These are phyloP conservation scores for Ditylenchus weischeri DNA, from an alignment of 2,888 invertebrate species.

Conservation along the genomic window DNA sequence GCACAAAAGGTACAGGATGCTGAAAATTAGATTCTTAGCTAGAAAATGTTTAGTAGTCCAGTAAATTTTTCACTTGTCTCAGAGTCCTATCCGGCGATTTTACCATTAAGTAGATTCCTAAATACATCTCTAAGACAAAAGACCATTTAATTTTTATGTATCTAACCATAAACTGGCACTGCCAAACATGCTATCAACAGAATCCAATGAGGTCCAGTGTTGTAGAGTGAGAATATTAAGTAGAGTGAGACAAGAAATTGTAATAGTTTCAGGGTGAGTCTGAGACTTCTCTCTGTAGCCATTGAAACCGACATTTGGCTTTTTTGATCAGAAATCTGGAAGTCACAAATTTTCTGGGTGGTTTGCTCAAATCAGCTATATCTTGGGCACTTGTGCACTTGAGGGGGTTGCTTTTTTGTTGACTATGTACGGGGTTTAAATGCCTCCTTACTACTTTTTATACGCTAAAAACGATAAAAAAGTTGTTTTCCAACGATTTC, in stretches of 20 bases:
- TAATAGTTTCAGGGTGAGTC: conserved; percentile 1
- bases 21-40: not conserved
- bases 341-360: no score
- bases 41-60: conserved; percentile 11
- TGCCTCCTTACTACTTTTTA: no score
- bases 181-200: conserved; percentile 28
- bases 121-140: not conserved
- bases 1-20: conserved; percentile 33
- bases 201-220: conserved; percentile 32
- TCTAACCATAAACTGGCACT: conserved; percentile 27
- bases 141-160: not conserved
- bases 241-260: conserved; percentile 5
- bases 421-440: no score
- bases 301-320: not conserved
- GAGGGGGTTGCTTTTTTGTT: no score
- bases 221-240: conserved; percentile 16
- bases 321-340: not conserved
- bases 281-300: not conserved
- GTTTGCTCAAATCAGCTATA: no score
- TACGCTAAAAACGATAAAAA: no score
- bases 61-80: not conserved
- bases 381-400: no score
- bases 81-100: conserved; percentile 16
- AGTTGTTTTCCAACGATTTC: no score
- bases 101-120: conserved; percentile 17